A percentile compares a stretch with the other conserved stretches of the same genome.
Evolutionary conservation across 2,888 invertebrate genomes (phyloP).

Genomic region (Dicyrtomina minuta): DNA sequence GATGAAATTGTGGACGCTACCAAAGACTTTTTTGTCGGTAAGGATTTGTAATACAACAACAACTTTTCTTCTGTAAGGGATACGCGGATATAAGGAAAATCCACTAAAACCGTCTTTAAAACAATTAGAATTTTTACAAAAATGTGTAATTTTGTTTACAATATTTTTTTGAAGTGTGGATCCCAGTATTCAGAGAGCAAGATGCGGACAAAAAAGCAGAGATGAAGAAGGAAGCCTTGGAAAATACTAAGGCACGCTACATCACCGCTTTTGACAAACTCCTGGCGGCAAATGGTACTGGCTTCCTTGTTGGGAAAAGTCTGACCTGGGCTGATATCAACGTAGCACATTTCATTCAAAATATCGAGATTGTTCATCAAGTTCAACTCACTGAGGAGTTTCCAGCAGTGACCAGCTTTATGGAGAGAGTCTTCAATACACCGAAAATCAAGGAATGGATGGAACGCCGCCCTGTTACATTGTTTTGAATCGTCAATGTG

Average conservation of each 20-base stretch:
- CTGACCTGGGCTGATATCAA: constrained; percentile 38
- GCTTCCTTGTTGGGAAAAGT: constrained; percentile 35
- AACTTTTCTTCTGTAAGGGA: too few relatives aligned
- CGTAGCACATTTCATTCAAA: constrained; percentile 1
- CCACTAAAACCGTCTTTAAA: too few relatives aligned
- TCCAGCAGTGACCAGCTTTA: background rate
- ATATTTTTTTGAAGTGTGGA: background rate
- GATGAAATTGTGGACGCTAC: constrained; percentile 40
- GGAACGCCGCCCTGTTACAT: background rate
- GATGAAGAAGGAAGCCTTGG: background rate
- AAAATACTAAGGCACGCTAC: background rate
- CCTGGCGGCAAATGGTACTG: constrained; percentile 34
- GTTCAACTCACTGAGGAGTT: background rate
- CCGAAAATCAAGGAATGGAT: constrained; percentile 16
- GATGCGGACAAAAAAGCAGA: constrained; percentile 9
- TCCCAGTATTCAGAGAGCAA: background rate
- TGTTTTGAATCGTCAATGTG: too few relatives aligned
- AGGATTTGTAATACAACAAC: too few relatives aligned
- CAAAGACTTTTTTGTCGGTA: constrained; percentile 35
- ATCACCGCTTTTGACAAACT: constrained; percentile 29
- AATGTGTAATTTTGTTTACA: too few relatives aligned
- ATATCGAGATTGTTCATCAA: background rate
- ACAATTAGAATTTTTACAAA: too few relatives aligned
- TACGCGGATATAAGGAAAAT: too few relatives aligned
- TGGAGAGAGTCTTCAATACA: background rate